phyloP scores from a whole-genome alignment of 2,797 vertebrate genomes.

The Gastrophryne carolinensis region DNA sequence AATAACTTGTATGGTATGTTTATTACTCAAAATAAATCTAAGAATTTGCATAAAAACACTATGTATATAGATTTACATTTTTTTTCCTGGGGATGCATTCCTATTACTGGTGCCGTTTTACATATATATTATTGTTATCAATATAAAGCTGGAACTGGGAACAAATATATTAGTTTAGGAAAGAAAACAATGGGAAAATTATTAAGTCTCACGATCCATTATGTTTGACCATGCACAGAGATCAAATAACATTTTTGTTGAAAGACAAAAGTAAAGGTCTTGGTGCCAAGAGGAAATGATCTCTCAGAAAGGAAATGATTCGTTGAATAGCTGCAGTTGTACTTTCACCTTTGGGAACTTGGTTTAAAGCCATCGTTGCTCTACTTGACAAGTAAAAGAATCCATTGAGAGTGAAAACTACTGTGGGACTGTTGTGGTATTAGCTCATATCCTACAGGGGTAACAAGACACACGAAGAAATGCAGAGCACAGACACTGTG shows the following conservation, averaged over 20 bases:
- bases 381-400: conserved; percentile 50
- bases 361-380: conserved; percentile 54
- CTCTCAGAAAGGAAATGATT: conserved; percentile 56
- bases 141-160: not conserved
- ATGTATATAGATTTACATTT: conserved; percentile 3
- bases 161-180: conserved; percentile 30
- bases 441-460: conserved; percentile 16
- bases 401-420: conserved; percentile 51
- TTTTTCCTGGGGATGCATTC: not conserved
- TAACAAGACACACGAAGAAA: conserved; percentile 52
- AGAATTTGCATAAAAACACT: not conserved
- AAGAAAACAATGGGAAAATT: conserved; percentile 44
- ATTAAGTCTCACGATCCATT: conserved; percentile 51
- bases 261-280: conserved; percentile 54
- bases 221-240: conserved; percentile 46
- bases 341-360: conserved; percentile 53
- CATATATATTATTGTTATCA: conserved; percentile 1
- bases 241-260: conserved; percentile 53
- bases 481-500: conserved; percentile 1
- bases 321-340: conserved; percentile 44
- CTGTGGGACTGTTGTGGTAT: conserved; percentile 25
- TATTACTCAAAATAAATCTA: conserved; percentile 20
- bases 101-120: conserved; percentile 19
- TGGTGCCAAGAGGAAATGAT: conserved; percentile 53
- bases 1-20: not conserved